A percentile compares a stretch with the other conserved stretches of the same genome.
Evolutionary conservation across 2,113 vertebrate species (phyloP).

Genomic region (Bombycilla garrulus): DNA sequence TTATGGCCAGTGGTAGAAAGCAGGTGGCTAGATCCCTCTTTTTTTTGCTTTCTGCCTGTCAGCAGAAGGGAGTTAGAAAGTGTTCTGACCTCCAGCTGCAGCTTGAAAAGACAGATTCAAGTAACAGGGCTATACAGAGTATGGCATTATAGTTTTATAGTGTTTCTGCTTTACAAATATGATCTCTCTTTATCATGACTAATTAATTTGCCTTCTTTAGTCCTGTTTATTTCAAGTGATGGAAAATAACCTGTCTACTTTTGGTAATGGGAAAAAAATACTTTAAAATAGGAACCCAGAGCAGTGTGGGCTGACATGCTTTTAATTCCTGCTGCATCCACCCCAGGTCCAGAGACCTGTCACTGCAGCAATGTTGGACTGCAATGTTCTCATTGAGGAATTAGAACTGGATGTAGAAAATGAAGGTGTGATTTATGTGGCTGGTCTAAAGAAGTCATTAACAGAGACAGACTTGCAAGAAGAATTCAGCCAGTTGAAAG

Average conservation of each 20-base stretch:
- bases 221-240: not conserved
- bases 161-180: not conserved
- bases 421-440: constrained; percentile 73
- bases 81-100: not conserved
- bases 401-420: constrained; percentile 77
- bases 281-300: not conserved
- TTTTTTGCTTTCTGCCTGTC: not conserved
- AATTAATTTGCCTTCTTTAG: not conserved
- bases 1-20: not conserved
- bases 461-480: constrained; percentile 70
- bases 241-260: not conserved
- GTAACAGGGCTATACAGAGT: not conserved
- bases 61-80: not conserved
- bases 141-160: not conserved
- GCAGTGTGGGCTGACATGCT: not conserved
- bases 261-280: not conserved
- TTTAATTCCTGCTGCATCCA: not conserved
- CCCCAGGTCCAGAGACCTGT: constrained; percentile 84
- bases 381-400: constrained; percentile 72
- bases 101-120: not conserved
- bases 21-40: not conserved
- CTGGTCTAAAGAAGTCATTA: constrained; percentile 59
- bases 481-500: constrained; percentile 71
- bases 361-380: constrained; percentile 76
- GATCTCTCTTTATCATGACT: not conserved